Evolutionary conservation across 2,113 vertebrate genomes (phyloP).

Genomic region (Acanthochromis polyacanthus): DNA sequence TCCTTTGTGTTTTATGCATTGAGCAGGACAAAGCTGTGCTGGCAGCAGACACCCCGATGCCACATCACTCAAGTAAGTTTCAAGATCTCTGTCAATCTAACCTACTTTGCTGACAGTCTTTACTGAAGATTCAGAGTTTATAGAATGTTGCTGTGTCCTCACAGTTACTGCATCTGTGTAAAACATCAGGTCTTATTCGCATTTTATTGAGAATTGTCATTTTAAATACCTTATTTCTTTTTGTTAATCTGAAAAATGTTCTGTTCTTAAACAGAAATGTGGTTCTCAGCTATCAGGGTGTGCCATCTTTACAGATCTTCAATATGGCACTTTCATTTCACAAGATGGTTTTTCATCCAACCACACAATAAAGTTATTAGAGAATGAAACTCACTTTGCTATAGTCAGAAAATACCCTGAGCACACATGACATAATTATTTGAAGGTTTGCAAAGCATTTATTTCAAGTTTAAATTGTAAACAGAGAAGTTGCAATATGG

Average conservation of each 20-base stretch:
- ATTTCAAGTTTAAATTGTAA: neutral
- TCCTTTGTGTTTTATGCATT: slow-evolving; percentile 27
- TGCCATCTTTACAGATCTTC: too few species aligned
- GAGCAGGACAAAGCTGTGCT: neutral
- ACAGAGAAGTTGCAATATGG: neutral
- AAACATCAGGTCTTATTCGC: too few species aligned
- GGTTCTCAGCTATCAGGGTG: neutral
- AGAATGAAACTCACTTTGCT: too few species aligned
- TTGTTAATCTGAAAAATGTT: too few species aligned
- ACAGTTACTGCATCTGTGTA: too few species aligned
- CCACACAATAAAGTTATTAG: neutral
- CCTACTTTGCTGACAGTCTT: too few species aligned
- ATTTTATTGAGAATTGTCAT: too few species aligned
- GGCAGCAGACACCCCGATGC: neutral
- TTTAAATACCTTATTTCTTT: too few species aligned
- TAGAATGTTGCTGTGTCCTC: too few species aligned
- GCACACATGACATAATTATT: neutral
- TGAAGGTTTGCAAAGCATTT: neutral
- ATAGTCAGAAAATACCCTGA: too few species aligned
- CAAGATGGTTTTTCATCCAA: neutral
- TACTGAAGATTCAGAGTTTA: too few species aligned
- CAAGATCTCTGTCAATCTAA: neutral
- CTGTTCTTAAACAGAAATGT: too few species aligned
- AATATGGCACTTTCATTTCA: neutral
- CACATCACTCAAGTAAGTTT: slow-evolving; percentile 25